Conservation (phyloP, 2,113 vertebrate genomes). For the Bubo bubo region DNA sequence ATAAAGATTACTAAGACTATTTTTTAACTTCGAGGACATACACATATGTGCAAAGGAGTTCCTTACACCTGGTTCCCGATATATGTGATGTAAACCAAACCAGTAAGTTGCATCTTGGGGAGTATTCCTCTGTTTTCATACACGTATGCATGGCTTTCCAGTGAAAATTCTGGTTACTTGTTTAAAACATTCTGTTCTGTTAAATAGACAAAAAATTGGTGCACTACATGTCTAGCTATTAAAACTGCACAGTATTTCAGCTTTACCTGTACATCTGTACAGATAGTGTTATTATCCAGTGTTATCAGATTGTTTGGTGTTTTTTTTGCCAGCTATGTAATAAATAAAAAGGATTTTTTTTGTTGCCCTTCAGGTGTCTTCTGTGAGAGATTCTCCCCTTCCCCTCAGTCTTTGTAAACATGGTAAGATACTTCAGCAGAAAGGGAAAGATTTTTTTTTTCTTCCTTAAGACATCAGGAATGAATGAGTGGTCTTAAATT, state of each 20-base stretch:
- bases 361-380: neutral
- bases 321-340: neutral
- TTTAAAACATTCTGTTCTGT: neutral
- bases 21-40: neutral
- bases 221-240: neutral
- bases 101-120: neutral
- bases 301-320: neutral
- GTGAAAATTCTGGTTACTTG: neutral
- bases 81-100: neutral
- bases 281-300: neutral
- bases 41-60: neutral
- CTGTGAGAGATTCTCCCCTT: neutral
- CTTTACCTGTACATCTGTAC: neutral
- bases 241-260: neutral
- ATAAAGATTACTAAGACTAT: neutral
- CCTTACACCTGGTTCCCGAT: neutral
- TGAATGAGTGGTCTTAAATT: neutral
- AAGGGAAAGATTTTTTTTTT: neutral
- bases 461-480: neutral
- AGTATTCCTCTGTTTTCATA: neutral
- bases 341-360: neutral
- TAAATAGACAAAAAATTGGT: neutral
- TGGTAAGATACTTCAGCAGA: neutral
- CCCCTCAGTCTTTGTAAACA: neutral
- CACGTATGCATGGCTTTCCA: neutral